Evolutionary conservation across 2,797 vertebrate genomes (phyloP).

Genomic region (Neosilurus mollespiculum): DNA sequence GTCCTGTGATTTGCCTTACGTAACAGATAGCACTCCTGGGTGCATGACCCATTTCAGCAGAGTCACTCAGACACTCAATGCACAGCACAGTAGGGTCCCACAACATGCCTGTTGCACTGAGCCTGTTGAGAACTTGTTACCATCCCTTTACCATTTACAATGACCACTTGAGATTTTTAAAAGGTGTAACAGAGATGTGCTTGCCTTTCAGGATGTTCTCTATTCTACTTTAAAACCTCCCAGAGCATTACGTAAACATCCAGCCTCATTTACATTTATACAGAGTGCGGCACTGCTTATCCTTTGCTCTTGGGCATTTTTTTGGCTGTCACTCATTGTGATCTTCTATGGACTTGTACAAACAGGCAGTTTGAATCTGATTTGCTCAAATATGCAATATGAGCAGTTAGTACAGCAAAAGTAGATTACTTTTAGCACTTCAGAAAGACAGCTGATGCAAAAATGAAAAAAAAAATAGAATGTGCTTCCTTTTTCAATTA

Average conservation of each 20-base stretch:
- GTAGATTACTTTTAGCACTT: background rate
- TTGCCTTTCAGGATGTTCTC: background rate
- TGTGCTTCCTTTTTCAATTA: background rate
- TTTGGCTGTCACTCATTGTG: background rate
- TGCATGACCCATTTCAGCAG: slow-evolving; percentile 9
- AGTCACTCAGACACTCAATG: background rate
- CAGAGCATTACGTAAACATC: background rate
- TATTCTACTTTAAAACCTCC: background rate
- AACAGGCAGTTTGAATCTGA: background rate
- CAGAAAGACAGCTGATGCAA: no score
- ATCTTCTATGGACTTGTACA: slow-evolving; percentile 7
- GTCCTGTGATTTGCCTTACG: background rate
- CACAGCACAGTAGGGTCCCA: background rate
- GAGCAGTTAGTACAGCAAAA: background rate
- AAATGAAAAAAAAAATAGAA: background rate
- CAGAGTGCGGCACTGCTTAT: background rate
- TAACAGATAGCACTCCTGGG: background rate
- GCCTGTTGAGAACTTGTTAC: background rate
- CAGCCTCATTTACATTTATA: background rate
- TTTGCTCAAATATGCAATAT: background rate
- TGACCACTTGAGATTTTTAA: slow-evolving; percentile 4
- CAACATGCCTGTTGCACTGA: background rate
- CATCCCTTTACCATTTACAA: background rate
- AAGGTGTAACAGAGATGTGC: background rate
- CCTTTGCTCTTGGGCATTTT: background rate